phyloP scores from a whole-genome alignment of 2,113 vertebrate genomes.

The Setophaga petechia region DNA sequence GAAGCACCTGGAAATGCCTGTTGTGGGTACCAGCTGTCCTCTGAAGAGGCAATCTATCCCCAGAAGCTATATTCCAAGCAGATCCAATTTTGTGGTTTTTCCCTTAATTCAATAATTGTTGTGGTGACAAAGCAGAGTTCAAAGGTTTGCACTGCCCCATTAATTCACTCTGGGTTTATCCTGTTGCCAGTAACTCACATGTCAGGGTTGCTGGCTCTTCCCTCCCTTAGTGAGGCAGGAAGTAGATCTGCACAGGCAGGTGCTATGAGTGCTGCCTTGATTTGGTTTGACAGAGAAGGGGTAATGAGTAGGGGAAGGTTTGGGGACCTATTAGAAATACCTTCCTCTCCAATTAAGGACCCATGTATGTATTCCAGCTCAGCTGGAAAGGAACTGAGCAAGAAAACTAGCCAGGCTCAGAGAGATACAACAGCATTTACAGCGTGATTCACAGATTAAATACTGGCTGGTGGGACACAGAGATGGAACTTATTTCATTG shows the following conservation, averaged over 20 bases:
- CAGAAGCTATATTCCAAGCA: neutral
- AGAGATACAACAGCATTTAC: neutral
- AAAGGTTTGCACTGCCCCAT: neutral
- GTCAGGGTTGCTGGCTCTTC: neutral
- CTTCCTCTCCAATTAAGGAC: neutral
- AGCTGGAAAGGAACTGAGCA: neutral
- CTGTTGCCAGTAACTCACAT: neutral
- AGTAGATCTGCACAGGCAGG: neutral
- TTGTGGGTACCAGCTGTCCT: neutral
- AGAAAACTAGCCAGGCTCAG: neutral
- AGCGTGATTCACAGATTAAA: neutral
- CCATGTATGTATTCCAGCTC: neutral
- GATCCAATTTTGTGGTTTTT: neutral
- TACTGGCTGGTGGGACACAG: neutral
- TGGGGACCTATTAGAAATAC: neutral
- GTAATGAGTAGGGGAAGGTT: neutral
- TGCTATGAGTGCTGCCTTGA: neutral
- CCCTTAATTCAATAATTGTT: neutral
- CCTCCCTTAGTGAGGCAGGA: neutral
- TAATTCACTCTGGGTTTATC: neutral
- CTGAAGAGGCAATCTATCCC: rapidly evolving
- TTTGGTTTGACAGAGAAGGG: neutral
- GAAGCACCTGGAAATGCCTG: neutral
- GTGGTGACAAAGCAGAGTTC: neutral
- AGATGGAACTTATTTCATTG: neutral